Conservation (phyloP, 1,140 invertebrate species). For the Apis dorsata region DNA sequence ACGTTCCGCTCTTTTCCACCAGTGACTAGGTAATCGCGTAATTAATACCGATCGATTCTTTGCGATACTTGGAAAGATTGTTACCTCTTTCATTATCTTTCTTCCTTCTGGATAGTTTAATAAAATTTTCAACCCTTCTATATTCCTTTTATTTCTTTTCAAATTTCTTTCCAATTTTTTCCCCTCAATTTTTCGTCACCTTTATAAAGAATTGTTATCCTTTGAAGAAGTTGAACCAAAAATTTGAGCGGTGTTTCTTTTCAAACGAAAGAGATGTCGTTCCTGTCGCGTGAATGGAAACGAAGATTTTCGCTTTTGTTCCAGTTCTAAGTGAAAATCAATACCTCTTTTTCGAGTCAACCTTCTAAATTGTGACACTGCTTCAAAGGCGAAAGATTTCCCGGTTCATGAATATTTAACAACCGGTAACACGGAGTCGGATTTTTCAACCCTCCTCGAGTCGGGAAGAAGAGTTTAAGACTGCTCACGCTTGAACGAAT, state of each 20-base stretch:
- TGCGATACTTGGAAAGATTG: too few species aligned
- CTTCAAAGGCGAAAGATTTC: conserved; percentile 37
- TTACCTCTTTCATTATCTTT: background rate
- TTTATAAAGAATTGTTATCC: background rate
- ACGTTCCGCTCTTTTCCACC: background rate
- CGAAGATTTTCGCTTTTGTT: conserved; percentile 7
- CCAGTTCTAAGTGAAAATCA: conserved; percentile 35
- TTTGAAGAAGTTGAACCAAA: too few species aligned
- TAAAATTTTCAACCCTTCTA: background rate
- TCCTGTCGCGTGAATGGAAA: background rate
- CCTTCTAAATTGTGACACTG: conserved; percentile 22
- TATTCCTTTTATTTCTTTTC: background rate
- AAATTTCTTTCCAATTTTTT: background rate
- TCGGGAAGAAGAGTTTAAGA: conserved; percentile 16
- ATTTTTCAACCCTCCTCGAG: background rate
- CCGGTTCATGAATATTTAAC: conserved; percentile 50
- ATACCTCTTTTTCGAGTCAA: conserved; percentile 12
- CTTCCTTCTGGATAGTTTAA: background rate
- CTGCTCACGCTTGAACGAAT: conserved; percentile 34
- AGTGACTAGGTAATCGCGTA: background rate
- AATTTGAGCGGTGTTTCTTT: too few species aligned
- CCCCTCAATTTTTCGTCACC: too few species aligned
- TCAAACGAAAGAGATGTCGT: background rate
- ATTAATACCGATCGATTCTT: background rate
- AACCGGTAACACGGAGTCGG: conserved; percentile 11